phyloP scores from a whole-genome alignment of 2,797 vertebrate genomes.

The Oreonectes daqikongensis region DNA sequence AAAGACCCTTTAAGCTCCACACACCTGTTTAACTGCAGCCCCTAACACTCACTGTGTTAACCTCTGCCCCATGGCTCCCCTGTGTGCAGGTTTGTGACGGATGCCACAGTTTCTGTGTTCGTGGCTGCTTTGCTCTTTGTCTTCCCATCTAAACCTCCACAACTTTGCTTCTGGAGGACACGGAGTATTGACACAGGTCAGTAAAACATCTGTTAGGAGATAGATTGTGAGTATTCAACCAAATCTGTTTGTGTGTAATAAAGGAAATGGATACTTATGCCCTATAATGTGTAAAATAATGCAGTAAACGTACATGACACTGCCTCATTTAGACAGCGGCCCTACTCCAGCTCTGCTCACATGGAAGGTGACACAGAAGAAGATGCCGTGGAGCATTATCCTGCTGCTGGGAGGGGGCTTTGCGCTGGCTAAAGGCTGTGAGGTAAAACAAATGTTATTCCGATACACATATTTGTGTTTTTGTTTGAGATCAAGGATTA shows the following conservation, averaged over 20 bases:
- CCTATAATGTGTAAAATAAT: too few species aligned
- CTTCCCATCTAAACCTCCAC: conserved; percentile 83
- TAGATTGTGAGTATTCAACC: not conserved
- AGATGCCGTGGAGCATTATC: conserved; percentile 85
- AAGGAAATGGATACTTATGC: not conserved
- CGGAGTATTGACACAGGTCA: conserved; percentile 75
- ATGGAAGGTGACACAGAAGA: conserved; percentile 88
- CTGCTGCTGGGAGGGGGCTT: conserved; percentile 86
- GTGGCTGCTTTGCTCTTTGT: conserved; percentile 85
- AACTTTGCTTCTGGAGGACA: conserved; percentile 72
- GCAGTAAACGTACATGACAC: conserved; percentile 49
- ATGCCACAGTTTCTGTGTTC: conserved; percentile 85
- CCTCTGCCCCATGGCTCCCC: not conserved
- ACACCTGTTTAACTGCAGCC: not conserved
- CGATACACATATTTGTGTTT: not conserved
- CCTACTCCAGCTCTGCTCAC: conserved; percentile 80
- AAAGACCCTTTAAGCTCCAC: not conserved
- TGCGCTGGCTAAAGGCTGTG: conserved; percentile 83
- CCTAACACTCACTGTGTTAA: not conserved
- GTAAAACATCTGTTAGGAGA: not conserved
- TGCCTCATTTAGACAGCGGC: conserved; percentile 50
- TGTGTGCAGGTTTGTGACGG: conserved; percentile 81
- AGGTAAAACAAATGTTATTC: conserved; percentile 67
- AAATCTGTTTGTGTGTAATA: not conserved
- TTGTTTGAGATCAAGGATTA: conserved; percentile 50